phyloP scores from a whole-genome alignment of 2,113 vertebrate genomes.

The Phylloscopus trochiloides region DNA sequence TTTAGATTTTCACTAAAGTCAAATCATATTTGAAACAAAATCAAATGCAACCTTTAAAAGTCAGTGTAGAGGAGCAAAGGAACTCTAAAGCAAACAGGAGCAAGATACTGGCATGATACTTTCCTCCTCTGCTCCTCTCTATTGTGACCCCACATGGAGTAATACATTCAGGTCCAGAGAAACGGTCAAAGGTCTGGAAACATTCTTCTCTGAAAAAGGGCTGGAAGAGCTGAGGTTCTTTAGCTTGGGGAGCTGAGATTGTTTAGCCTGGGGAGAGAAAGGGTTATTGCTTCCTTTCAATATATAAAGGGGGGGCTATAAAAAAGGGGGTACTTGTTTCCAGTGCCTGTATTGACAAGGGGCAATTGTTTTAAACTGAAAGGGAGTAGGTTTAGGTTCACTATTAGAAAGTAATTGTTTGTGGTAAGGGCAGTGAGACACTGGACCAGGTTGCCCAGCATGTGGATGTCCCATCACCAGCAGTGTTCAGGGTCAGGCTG shows the following conservation, averaged over 20 bases:
- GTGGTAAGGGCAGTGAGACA: background rate
- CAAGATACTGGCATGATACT: background rate
- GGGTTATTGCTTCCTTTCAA: background rate
- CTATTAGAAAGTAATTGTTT: background rate
- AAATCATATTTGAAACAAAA: background rate
- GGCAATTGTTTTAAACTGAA: background rate
- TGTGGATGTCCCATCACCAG: background rate
- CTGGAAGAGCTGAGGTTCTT: background rate
- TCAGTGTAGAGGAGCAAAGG: background rate
- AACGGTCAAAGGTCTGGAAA: background rate
- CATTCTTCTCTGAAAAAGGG: background rate
- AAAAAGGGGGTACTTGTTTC: background rate
- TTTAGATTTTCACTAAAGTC: background rate
- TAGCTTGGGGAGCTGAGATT: background rate
- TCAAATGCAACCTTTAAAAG: background rate
- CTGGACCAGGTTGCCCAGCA: background rate
- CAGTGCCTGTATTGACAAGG: background rate
- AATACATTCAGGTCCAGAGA: background rate
- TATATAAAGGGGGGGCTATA: rapidly evolving
- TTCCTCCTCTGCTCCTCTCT: background rate
- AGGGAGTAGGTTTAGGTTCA: background rate
- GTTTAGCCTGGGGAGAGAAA: background rate
- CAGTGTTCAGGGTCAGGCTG: background rate
- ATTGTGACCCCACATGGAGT: background rate
- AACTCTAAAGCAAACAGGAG: background rate